Evolutionary conservation across 2,113 vertebrate genomes (phyloP), one percentile per base, ranked within the genome.

Genomic region (Gopherus flavomarginatus): DNA sequence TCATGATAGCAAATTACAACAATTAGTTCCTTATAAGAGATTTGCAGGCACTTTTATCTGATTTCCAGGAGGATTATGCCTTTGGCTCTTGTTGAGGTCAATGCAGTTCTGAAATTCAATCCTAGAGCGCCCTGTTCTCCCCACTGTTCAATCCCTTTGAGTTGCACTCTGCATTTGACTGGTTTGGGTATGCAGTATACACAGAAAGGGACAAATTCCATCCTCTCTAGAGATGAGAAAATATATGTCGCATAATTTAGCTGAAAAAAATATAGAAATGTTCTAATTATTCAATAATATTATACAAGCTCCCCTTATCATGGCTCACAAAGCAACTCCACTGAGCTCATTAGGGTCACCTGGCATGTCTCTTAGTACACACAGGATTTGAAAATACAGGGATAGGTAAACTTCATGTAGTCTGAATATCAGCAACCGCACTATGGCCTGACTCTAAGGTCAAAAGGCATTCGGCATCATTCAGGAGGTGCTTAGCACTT

Each of bases 1-100:
- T 65, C 31, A n/a, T 31, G 29, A 65, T 65, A n/a, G 6, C 35
- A 65, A 65, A 31, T 65, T 65, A 35, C 11, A 49, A 87, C 26
- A 88, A 92, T 49, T 7, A 83, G 38, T 5, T 87, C 86, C n/a
- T 54, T 90, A 42, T 26, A 82, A n/a, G 88, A 93, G 56, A 87
- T 91, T 5, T 6, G 11, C 22, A 8, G 1, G 11, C 8, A 31
- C 87, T 95, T 93, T 89, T 81, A 93, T 5, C 59, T 6, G 13
- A 31, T 62, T 62, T 62, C 29, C 59, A 38, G 65, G 16, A n/a
- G 29, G n/a, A 22, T n/a, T n/a, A n/a, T 72, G 19, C n/a, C 9
- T 19, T 38, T n/a, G 75, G 8, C 12, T n/a, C 9, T 78, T 24
- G 2, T 1, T 80, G 81, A 80, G 26, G 69, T 62, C 59, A 50